Evolutionary conservation across 2,113 vertebrate species (phyloP), one percentile per base, ranked within the genome.

Genomic region (Neodontobutis hainanensis): DNA sequence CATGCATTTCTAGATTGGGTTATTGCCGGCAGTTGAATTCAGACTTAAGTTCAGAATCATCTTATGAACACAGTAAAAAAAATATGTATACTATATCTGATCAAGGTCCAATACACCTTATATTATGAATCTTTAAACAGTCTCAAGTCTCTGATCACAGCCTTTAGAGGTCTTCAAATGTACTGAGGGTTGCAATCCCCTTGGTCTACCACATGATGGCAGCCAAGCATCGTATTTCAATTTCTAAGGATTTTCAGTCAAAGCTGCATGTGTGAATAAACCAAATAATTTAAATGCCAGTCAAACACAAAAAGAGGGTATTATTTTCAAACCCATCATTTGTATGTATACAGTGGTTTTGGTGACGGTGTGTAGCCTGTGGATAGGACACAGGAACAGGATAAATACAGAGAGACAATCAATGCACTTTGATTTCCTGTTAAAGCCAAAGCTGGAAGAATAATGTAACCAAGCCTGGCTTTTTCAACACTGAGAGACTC

Each of bases 171-270:
- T 45, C 10, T 9, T 6, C 9, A 45, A 45, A 45, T 36, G 44
- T 3, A 1, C 47, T n/a, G 27, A 15, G 16, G 3, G 57, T 1
- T 72, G 77, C 50, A 56, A 70, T 73, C 61, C 10, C 3, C 3
- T 0, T 0, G 34, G 10, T 43, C 56, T 4, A 10, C 87, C 88
- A 88, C 83, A 78, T n/a, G 88, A 62, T 77, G 90, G 85, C 80
- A 87, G 84, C 42, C 49, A 46, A 40, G 14, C 75, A 63, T 53
- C 72, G 48, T 11, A 44, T 6, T 8, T 8, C 15, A 50, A n/a
- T 7, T 49, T 48, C 49, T 15, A 36, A 36, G 34, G 1, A 8
- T 8, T 7, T 35, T 8, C 6, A 43, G 44, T 46, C 42, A 42
- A 50, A 50, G 15, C 38, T 46, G 27, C 19, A 19, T 11, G 4